Conservation (phyloP, 2,797 vertebrate genomes). For the Botia kubotai region DNA sequence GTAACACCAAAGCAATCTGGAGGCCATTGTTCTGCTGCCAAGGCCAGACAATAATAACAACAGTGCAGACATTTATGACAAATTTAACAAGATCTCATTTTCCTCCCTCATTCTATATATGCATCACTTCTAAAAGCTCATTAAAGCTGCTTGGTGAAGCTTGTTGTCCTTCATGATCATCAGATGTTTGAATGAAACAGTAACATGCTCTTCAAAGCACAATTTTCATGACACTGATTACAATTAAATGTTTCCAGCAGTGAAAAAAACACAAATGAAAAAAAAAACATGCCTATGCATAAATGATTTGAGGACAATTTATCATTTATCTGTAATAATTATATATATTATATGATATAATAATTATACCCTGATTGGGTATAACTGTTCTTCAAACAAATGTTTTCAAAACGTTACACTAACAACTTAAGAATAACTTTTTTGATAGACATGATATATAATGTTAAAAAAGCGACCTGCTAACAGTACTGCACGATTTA, state of each 20-base stretch:
- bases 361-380: too few species aligned
- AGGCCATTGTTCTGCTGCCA: slow-evolving; percentile 14
- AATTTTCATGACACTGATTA: background rate
- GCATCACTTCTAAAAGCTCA: background rate
- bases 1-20: slow-evolving; percentile 45
- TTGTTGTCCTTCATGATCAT: background rate
- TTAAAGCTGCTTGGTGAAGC: background rate
- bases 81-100: background rate
- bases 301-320: background rate
- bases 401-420: too few species aligned
- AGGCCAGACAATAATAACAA: slow-evolving; percentile 35
- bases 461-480: too few species aligned
- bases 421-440: too few species aligned
- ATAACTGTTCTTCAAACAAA: too few species aligned
- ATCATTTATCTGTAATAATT: background rate
- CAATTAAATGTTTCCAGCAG: background rate
- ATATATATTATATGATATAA: too few species aligned
- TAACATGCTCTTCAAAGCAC: background rate
- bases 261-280: background rate
- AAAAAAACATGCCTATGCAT: background rate
- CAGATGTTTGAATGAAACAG: background rate
- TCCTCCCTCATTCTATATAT: background rate
- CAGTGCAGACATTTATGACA: background rate
- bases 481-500: too few species aligned
- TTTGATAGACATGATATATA: too few species aligned